phyloP scores from a whole-genome alignment of 2,888 invertebrate species.

The Pyrgus malvae region DNA sequence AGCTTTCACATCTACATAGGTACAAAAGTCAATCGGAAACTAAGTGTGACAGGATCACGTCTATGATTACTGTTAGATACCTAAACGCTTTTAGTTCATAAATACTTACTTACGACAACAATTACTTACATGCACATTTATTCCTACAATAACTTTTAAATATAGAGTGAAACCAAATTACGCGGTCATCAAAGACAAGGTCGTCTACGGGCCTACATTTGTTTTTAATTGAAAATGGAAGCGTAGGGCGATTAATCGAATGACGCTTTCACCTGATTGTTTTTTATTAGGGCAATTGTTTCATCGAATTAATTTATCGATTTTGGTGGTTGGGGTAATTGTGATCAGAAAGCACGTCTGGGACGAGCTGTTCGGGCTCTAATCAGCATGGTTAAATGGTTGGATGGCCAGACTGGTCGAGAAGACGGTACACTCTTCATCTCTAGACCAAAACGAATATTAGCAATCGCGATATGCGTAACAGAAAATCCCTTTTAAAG shows the following conservation, averaged over 20 bases:
- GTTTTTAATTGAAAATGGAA: conserved; percentile 52
- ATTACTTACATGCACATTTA: conserved; percentile 45
- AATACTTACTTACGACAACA: conserved; percentile 40
- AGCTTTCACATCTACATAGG: conserved; percentile 66
- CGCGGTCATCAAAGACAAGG: conserved; percentile 29
- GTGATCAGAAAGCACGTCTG: conserved; percentile 52
- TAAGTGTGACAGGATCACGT: conserved; percentile 48
- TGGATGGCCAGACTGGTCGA: conserved; percentile 42
- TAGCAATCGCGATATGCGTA: conserved; percentile 32
- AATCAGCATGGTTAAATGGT: conserved; percentile 16
- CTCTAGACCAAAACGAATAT: conserved; percentile 43
- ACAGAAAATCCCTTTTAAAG: conserved; percentile 39
- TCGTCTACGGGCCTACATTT: conserved; percentile 34
- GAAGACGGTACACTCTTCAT: conserved; percentile 42
- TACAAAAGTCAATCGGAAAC: conserved; percentile 57
- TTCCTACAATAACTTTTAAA: conserved; percentile 31
- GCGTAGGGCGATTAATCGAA: conserved; percentile 61
- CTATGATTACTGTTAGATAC: conserved; percentile 48
- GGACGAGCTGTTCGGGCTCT: conserved; percentile 26
- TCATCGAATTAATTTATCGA: conserved; percentile 57
- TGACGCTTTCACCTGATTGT: conserved; percentile 63
- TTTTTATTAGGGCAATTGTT: conserved; percentile 59
- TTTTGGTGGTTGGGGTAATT: conserved; percentile 53
- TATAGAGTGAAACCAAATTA: conserved; percentile 26
- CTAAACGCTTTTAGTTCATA: conserved; percentile 39